Evolutionary conservation across 2,797 vertebrate genomes (phyloP).

Genomic region (Lateolabrax maculatus): DNA sequence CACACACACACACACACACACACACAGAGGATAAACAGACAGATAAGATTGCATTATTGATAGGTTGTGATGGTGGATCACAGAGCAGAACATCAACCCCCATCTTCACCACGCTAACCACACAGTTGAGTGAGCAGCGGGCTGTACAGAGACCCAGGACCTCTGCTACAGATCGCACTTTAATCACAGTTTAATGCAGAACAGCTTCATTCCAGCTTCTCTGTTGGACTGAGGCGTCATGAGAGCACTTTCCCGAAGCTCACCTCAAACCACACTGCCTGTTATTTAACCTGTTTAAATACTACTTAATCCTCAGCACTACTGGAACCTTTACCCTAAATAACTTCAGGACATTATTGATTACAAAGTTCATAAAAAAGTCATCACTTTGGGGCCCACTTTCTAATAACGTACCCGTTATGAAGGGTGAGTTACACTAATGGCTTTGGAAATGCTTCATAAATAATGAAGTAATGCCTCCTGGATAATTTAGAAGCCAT

Average conservation of each 20-base stretch:
- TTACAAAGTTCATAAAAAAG: background rate
- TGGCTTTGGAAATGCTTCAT: background rate
- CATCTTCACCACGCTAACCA: background rate
- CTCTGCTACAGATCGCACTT: background rate
- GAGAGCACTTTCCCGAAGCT: background rate
- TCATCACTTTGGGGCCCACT: background rate
- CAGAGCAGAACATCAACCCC: background rate
- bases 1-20: background rate
- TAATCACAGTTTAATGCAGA: background rate
- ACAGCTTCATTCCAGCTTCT: background rate
- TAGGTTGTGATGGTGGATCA: background rate
- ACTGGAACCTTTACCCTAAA: background rate
- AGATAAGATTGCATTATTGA: constrained; percentile 12
- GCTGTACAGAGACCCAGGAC: background rate
- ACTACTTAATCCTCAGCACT: background rate
- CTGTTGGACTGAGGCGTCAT: background rate
- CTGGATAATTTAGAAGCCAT: background rate
- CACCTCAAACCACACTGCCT: background rate
- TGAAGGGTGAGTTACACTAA: background rate
- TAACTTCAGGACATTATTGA: background rate
- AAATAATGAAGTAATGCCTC: background rate
- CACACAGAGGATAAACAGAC: constrained; percentile 5
- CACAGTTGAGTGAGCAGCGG: background rate
- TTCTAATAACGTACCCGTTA: background rate
- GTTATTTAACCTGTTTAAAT: constrained; percentile 6